Base-by-base conservation (phyloP, 2,888 invertebrate species). In the Aplocera efformata region DNA sequence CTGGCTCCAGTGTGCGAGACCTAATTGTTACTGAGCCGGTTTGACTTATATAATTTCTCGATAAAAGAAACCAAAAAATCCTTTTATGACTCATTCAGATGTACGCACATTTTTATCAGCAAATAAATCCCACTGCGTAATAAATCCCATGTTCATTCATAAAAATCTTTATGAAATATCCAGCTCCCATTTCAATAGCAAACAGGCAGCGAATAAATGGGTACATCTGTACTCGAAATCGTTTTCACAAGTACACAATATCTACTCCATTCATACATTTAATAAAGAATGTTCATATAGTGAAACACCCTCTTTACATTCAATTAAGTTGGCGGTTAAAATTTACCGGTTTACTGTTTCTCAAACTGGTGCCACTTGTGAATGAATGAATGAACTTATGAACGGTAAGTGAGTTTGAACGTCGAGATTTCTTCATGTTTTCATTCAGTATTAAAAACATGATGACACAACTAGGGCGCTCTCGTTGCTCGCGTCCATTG, bases 271-370 rank as follows among this genome's bases (percentile, higher is more conserved):
- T 44, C 39, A 44, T 35, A 34, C 32, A 13, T 8, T 34, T 10
- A 24, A 27, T 30, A 26, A 29, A 27, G 10, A 26, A 17, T 17
- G 20, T 21, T 23, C n/a, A 34, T 44, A 29, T 28, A 32, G 28
- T 17, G 34, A 34, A 32, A 28, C 24, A 37, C 40, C 42, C 6
- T 17, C 20, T 47, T 53, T 46, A 50, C 49, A 62, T 68, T 59
- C 43, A 61, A 66, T 62, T 56, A 53, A 58, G 45, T 53, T 50
- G 49, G 47, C 51, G 42, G 53, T 53, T 53, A 50, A 53, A 44
- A 46, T 32, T 33, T 42, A 33, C 48, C 39, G 50, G 40, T 29
- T 33, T 37, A 26, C 25, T 38, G 58, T 31, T 57, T 58, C 54
- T 41, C 50, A 59, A 62, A 60, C 41, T 40, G 49, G 45, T 56